Conservation (phyloP, 1,140 invertebrate genomes). For the Monomorium pharaonis region DNA sequence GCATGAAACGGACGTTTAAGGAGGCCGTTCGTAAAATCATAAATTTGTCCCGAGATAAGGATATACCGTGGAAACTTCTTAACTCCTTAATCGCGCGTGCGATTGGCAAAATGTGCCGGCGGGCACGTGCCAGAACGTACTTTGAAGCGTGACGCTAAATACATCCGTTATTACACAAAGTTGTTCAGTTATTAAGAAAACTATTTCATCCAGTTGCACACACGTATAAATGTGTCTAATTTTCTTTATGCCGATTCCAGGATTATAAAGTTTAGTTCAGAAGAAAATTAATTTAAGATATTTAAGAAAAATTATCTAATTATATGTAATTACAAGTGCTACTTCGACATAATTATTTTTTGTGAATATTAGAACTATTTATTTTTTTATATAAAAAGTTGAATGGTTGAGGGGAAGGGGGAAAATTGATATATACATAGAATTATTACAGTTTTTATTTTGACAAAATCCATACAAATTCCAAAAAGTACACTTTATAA, state of each 20-base stretch:
- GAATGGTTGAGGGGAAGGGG: no score
- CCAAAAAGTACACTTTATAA: no score
- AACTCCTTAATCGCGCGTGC: neutral
- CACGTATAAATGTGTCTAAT: neutral
- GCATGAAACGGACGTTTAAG: neutral
- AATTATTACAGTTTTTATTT: no score
- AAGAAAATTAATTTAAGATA: neutral
- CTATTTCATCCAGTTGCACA: neutral
- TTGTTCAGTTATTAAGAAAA: neutral
- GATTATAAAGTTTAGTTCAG: no score
- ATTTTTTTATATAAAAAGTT: no score
- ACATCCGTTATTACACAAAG: neutral
- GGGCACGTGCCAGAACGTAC: neutral
- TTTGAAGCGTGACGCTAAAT: neutral
- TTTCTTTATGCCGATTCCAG: neutral
- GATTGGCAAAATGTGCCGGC: neutral
- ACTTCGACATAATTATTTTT: no score
- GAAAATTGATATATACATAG: no score
- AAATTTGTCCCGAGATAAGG: constrained; percentile 14
- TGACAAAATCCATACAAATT: no score
- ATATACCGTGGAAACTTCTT: neutral
- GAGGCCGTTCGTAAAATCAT: neutral
- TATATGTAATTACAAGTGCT: neutral
- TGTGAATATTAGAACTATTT: no score
- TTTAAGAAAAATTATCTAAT: no score